Evolutionary conservation across 2,113 vertebrate species (phyloP), one percentile per base, ranked within the genome.

Genomic region (Carassius gibelio): DNA sequence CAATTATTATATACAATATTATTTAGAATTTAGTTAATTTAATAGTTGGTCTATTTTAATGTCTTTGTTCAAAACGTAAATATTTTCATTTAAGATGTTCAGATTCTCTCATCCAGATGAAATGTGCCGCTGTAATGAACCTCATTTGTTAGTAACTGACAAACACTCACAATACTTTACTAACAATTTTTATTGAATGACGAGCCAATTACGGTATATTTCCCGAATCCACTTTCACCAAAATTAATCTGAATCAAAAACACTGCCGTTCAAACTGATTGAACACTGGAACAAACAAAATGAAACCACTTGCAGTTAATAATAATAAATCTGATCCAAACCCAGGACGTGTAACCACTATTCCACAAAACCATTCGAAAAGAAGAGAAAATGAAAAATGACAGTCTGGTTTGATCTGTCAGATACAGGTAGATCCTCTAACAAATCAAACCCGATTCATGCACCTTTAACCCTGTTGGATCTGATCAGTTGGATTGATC

Each of bases 161-260:
- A 76, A 77, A 36, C 75, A 69, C 50, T 45, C 19, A 36, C 19
- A n/a, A 36, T 45, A 45, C 48, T 84, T 88, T 81, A 69, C 26
- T 88, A 86, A 84, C 61, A 88, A 86, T 78, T 55, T 88, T 88
- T 88, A 88, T 88, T 88, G 77, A 82, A 85, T 55, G 72, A 81
- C 82, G 61, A 86, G 72, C 64, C 75, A 48, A 59, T 38, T 42
- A 30, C 30, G 30, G 30, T 30, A 45, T 78, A 57, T 48, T 79
- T 62, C 38, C 55, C 36, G 79, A 85, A 88, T 34, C 17, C 81
- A 85, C 59, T 75, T 57, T 57, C 74, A 83, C 81, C 80, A 82
- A 71, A 66, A 83, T 15, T 21, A 75, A 80, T 52, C 34, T 48
- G 48, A 78, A 62, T 55, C 9, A 15, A 30, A 64, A 84, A 57